Evolutionary conservation across 2,113 vertebrate species (phyloP).

Genomic region (Corythoichthys intestinalis): DNA sequence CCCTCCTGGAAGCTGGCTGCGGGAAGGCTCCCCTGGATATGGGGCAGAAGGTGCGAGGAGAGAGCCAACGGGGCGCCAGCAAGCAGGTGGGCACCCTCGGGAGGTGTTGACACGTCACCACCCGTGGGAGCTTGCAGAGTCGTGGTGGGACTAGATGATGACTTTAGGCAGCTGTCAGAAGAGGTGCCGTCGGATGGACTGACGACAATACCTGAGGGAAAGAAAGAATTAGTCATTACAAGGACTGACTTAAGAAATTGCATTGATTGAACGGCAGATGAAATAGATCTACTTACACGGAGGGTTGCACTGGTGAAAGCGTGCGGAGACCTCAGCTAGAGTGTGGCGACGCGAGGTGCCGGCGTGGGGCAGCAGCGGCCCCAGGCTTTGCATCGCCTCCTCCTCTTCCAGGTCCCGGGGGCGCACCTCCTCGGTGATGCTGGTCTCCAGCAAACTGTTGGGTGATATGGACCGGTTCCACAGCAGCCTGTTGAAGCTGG

Average conservation of each 20-base stretch:
- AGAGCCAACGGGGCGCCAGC: constrained; percentile 74
- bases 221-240: not conserved
- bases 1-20: constrained; percentile 90
- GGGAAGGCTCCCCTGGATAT: constrained; percentile 78
- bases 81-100: constrained; percentile 65
- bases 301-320: constrained; percentile 81
- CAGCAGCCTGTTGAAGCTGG: constrained; percentile 76
- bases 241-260: not conserved
- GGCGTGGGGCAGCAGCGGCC: constrained; percentile 67
- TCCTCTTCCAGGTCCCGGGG: constrained; percentile 82
- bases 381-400: constrained; percentile 65
- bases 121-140: constrained; percentile 45
- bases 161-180: constrained; percentile 87
- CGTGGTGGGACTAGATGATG: constrained; percentile 72
- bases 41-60: constrained; percentile 83
- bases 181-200: constrained; percentile 83
- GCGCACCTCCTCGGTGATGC: constrained; percentile 84
- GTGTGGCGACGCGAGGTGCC: constrained; percentile 87
- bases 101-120: constrained; percentile 68
- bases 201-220: constrained; percentile 78
- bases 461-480: constrained; percentile 84
- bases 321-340: constrained; percentile 85
- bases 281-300: constrained; percentile 79
- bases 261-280: too few species aligned
- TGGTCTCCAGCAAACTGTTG: constrained; percentile 84